Base-by-base conservation (phyloP, 1,140 invertebrate species). In the Leptoteleia sp. region DNA sequence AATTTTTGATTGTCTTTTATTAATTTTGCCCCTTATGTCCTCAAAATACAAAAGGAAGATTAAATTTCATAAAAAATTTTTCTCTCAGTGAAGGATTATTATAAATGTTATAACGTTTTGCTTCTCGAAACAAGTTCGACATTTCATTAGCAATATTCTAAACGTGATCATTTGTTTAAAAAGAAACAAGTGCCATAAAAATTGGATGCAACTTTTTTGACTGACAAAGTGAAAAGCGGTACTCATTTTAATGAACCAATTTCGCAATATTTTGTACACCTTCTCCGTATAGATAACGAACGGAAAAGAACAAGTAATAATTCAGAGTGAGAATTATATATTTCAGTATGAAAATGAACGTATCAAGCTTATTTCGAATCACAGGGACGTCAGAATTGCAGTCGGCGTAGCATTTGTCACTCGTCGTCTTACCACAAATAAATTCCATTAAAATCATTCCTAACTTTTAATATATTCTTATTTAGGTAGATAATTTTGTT, bases 311-410 rank as follows among this genome's bases (percentile, higher is more conserved):
- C 15, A 29, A 37, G 55, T 15, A 54, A 64, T 40, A 48, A 27
- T 48, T 47, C 6, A 45, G 31, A 62, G 59, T 65, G 59, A 62
- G 37, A 73, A 47, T 55, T 62, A 62, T 72, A 61, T 57, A 65
- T 73, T 64, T 59, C 42, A 42, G 42, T 57, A 65, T 40, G 27
- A 59, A 73, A 57, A 65, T 48, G 47, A 64, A 73, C 70, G 70
- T 73, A 73, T 73, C 59, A 72, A 35, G 29, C 33, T 65, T 73
- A 55, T 50, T 73, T 57, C 35, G 15, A 62, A 7, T 37, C 8
- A 37, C 22, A 4, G 19, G 7, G 8, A 27, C 27, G 13, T 16
- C 7, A 5, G 3, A 25, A 59, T 59, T 12, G 12, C 12, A 35
- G 17, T 25, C 22, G 16, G 27, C 33, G 50, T 64, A 64, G 19